phyloP scores from a whole-genome alignment of 1,140 invertebrate genomes.

The Lepidurus packardi region DNA sequence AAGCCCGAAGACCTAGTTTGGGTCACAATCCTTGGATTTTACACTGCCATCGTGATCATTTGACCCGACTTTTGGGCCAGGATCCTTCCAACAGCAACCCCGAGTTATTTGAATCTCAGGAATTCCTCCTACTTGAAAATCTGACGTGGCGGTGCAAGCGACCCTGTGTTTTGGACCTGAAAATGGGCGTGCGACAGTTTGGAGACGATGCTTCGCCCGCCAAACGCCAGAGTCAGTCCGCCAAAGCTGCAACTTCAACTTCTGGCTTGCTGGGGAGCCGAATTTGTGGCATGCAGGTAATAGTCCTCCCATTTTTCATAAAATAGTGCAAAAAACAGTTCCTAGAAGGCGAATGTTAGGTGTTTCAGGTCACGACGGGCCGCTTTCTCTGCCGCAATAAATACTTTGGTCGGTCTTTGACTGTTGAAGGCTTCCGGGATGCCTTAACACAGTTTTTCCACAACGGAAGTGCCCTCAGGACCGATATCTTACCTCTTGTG shows the following conservation, averaged over 20 bases:
- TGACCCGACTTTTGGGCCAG: conserved; percentile 42
- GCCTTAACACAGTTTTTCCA: conserved; percentile 52
- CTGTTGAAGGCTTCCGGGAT: conserved; percentile 50
- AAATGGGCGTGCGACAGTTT: conserved; percentile 60
- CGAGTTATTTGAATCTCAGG: conserved; percentile 39
- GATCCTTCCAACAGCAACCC: conserved; percentile 35
- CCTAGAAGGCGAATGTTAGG: conserved; percentile 23
- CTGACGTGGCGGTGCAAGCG: conserved; percentile 47
- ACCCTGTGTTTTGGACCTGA: conserved; percentile 57
- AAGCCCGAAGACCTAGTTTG: conserved; percentile 35
- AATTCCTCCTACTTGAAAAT: conserved; percentile 60
- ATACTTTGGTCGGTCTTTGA: conserved; percentile 54
- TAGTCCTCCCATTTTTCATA: neutral
- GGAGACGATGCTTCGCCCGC: conserved; percentile 54
- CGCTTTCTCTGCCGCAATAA: conserved; percentile 56
- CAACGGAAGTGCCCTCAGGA: conserved; percentile 49
- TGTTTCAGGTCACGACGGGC: conserved; percentile 47
- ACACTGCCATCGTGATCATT: conserved; percentile 50
- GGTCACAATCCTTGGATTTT: conserved; percentile 54
- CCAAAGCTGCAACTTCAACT: conserved; percentile 54
- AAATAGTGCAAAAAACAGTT: neutral
- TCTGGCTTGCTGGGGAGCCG: conserved; percentile 54
- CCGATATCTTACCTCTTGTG: conserved; percentile 48
- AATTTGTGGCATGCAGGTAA: conserved; percentile 59
- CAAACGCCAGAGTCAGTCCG: conserved; percentile 53